Percentiles rank a stretch among this genome's conserved stretches.
Evolutionary conservation across 2,797 vertebrate genomes (phyloP).

Genomic region (Argya squamiceps): DNA sequence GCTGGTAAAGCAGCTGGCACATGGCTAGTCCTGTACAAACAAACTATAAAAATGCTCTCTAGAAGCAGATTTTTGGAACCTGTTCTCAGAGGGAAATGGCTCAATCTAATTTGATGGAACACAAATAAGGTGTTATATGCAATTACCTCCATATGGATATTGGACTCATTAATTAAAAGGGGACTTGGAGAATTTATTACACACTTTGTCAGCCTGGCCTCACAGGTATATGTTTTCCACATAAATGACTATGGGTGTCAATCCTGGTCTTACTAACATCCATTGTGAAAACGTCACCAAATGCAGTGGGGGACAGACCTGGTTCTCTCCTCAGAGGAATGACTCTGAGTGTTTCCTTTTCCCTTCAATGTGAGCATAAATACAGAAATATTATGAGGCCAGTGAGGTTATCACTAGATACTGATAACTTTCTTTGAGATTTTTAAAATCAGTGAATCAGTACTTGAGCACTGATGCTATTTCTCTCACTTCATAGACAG

Average conservation of each 20-base stretch:
- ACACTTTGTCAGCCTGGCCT: not conserved
- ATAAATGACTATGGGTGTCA: conserved; percentile 4
- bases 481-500: conserved; percentile 7
- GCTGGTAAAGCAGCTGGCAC: conserved; percentile 38
- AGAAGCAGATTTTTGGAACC: conserved; percentile 59
- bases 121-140: conserved; percentile 50
- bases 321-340: conserved; percentile 20
- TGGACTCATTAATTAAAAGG: conserved; percentile 75
- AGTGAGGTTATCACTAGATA: not conserved
- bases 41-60: conserved; percentile 33
- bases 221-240: conserved; percentile 58
- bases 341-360: not conserved
- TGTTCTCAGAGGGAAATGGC: conserved; percentile 17
- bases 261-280: not conserved
- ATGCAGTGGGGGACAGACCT: conserved; percentile 4
- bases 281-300: conserved; percentile 30
- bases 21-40: conserved; percentile 24
- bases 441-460: not conserved
- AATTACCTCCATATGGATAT: conserved; percentile 56
- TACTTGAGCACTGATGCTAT: not conserved
- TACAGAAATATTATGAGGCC: not conserved
- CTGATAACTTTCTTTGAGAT: not conserved
- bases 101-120: conserved; percentile 42
- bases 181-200: conserved; percentile 73
- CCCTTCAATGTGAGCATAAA: not conserved